A percentile compares a stretch with the other conserved stretches of the same genome.
Conservation (phyloP, 1,140 invertebrate species). For the Pygmarrhopalites habei region DNA sequence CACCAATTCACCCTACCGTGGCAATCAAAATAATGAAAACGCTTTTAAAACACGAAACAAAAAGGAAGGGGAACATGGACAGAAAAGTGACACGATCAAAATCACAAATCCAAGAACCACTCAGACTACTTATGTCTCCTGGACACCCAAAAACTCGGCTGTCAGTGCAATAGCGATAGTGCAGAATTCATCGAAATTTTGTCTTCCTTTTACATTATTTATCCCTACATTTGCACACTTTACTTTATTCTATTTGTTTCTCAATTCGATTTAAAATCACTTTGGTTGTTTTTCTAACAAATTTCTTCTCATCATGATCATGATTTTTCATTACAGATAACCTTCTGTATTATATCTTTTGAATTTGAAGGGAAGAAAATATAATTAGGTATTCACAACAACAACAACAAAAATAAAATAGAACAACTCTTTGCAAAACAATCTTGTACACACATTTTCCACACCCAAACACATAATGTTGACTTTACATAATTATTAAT, state of each 20-base stretch:
- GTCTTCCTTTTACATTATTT: conserved; percentile 18
- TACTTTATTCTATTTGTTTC: neutral
- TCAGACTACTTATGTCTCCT: conserved; percentile 2
- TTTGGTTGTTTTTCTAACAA: too few species aligned
- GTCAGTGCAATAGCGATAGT: neutral
- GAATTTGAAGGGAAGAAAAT: neutral
- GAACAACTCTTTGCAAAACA: neutral
- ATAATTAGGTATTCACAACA: neutral
- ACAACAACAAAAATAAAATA: neutral
- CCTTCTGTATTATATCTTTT: too few species aligned
- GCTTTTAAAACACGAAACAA: neutral
- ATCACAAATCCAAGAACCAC: conserved; percentile 1
- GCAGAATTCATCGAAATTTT: conserved; percentile 13
- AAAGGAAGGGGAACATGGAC: conserved; percentile 2
- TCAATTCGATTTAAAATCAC: too few species aligned
- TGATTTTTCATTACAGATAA: too few species aligned
- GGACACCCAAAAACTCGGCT: neutral
- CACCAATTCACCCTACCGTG: neutral
- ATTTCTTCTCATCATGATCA: too few species aligned
- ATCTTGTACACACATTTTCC: too few species aligned
- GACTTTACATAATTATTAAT: too few species aligned
- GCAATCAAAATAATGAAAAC: conserved; percentile 5
- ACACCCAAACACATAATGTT: too few species aligned
- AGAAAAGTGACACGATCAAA: neutral
- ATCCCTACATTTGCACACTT: conserved; percentile 9